These are phyloP conservation scores for Harpagifer antarcticus DNA, from an alignment of 2,797 vertebrate genomes.

Conservation along the genomic window DNA sequence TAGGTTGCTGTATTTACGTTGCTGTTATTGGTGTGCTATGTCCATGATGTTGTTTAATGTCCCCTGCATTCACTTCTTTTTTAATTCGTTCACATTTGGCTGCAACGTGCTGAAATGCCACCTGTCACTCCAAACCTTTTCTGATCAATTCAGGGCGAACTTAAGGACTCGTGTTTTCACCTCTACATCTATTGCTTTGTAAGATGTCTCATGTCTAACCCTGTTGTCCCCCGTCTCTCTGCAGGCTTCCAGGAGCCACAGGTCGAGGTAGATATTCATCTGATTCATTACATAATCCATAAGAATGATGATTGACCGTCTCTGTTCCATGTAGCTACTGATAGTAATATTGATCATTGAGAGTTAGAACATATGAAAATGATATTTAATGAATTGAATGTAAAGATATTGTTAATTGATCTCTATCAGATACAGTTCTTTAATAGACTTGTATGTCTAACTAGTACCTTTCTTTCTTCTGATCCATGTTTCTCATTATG, in stretches of 20 bases:
- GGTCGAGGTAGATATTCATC: slow-evolving; percentile 79
- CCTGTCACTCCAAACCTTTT: too few species aligned
- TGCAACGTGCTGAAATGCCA: neutral
- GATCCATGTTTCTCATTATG: neutral
- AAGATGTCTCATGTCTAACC: neutral
- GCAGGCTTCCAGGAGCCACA: slow-evolving; percentile 75
- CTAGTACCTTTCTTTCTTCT: neutral
- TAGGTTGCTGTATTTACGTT: too few species aligned
- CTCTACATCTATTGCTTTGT: too few species aligned
- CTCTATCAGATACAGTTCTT: neutral
- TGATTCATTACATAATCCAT: neutral
- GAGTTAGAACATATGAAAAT: neutral
- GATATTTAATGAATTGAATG: neutral
- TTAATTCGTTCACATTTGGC: neutral
- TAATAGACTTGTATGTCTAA: neutral
- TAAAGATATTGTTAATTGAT: neutral
- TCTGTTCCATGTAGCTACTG: neutral
- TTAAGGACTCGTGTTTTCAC: too few species aligned
- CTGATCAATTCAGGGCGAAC: too few species aligned
- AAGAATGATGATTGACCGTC: neutral
- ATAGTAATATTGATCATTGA: neutral
- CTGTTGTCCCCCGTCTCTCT: slow-evolving; percentile 9
- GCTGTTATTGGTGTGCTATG: too few species aligned
- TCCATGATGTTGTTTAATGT: neutral
- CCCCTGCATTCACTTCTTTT: neutral